Conservation (phyloP, 2,888 invertebrate genomes). For the Bhutanitis thaidina region DNA sequence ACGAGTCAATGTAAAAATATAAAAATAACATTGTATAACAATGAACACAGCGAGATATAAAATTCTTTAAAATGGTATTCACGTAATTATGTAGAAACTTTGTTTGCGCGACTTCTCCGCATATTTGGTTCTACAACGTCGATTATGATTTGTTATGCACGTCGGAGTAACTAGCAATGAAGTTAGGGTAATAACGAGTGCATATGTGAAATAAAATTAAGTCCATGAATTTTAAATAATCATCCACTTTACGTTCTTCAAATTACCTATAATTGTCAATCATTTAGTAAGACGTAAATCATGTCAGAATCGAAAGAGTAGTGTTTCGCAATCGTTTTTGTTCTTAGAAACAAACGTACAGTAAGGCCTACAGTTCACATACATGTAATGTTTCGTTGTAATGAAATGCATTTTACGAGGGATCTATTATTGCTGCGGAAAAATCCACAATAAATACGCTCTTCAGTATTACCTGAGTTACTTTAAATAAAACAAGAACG, state of each 20-base stretch:
- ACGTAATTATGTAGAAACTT: constrained; percentile 14
- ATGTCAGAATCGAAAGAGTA: no score
- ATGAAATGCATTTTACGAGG: constrained; percentile 18
- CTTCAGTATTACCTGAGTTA: no score
- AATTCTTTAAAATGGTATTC: constrained; percentile 12
- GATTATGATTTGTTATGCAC: constrained; percentile 5
- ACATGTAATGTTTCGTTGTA: constrained; percentile 11
- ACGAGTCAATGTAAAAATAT: constrained; percentile 11
- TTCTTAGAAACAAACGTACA: constrained; percentile 8
- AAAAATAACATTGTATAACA: constrained; percentile 12
- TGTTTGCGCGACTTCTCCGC: constrained; percentile 1
- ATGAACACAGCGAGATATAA: constrained; percentile 11
- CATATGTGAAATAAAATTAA: no score
- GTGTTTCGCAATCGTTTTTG: not conserved
- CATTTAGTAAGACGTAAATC: no score
- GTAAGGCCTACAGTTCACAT: constrained; percentile 1
- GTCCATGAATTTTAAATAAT: no score
- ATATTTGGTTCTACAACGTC: constrained; percentile 5
- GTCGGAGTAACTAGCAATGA: not conserved
- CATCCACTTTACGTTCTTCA: no score
- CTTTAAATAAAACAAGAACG: no score
- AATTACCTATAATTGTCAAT: no score
- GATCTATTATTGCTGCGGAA: constrained; percentile 19
- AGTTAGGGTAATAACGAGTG: no score
- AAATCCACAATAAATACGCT: constrained; percentile 12